phyloP scores from a whole-genome alignment of 2,888 invertebrate species.

The Aphrophora alni region DNA sequence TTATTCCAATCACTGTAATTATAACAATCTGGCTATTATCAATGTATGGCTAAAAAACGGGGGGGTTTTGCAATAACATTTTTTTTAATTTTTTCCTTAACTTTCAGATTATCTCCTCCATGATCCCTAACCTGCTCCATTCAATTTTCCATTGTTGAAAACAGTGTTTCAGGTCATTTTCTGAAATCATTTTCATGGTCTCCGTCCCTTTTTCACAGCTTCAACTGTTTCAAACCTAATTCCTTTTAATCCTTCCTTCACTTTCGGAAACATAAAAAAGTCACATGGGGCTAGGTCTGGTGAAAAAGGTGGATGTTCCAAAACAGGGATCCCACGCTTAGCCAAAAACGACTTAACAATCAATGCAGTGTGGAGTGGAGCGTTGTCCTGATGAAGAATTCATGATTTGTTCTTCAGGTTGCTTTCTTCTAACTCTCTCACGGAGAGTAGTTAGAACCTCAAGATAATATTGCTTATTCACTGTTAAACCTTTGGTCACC shows the following conservation, averaged over 20 bases:
- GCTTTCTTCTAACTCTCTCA: neutral
- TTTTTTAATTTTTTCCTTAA: slow-evolving; percentile 14
- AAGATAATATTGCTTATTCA: neutral
- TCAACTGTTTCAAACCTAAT: neutral
- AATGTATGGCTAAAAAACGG: too few species aligned
- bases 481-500: neutral
- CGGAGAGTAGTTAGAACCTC: neutral
- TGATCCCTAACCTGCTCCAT: slow-evolving; percentile 28
- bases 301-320: neutral
- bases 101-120: neutral
- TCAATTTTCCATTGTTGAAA: slow-evolving; percentile 40
- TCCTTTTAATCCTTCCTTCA: slow-evolving; percentile 16
- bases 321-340: neutral
- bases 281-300: slow-evolving; percentile 36
- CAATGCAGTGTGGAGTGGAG: neutral
- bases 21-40: too few species aligned
- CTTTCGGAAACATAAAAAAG: slow-evolving; percentile 46
- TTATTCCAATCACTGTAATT: too few species aligned
- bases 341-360: neutral
- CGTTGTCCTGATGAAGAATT: neutral
- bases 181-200: slow-evolving; percentile 42
- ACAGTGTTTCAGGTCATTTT: slow-evolving; percentile 36
- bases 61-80: too few species aligned
- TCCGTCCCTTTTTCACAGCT: slow-evolving; percentile 42
- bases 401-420: too few species aligned